Evolutionary conservation across 2,113 vertebrate genomes (phyloP).

Genomic region (Pluvianellus socialis): DNA sequence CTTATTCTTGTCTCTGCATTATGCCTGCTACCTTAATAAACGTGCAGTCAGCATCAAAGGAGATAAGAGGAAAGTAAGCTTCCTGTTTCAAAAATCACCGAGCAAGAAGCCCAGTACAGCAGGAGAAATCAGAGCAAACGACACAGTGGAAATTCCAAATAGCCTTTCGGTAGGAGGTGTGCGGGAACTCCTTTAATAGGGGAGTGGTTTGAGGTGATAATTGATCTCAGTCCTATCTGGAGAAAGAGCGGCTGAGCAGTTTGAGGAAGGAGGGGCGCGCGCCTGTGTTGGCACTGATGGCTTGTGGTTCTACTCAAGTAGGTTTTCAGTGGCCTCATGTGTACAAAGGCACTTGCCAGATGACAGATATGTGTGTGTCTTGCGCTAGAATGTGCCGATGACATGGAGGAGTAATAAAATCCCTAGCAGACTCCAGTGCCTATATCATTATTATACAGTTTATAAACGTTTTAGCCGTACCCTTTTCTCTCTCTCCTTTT

Average conservation of each 20-base stretch:
- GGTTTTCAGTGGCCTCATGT: background rate
- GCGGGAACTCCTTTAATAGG: background rate
- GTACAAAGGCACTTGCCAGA: background rate
- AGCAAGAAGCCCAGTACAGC: background rate
- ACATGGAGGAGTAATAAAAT: background rate
- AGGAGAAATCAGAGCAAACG: background rate
- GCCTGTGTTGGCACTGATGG: rapidly evolving
- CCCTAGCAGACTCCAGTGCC: background rate
- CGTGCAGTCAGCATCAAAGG: background rate
- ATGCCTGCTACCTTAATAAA: background rate
- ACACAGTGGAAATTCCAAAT: background rate
- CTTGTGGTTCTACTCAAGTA: background rate
- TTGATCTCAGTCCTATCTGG: background rate
- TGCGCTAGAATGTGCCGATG: background rate
- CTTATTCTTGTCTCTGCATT: background rate
- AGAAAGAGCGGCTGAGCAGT: background rate
- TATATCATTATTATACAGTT: rapidly evolving
- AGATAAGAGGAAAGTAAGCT: background rate
- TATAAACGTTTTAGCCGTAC: background rate
- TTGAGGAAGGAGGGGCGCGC: background rate
- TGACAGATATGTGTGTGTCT: background rate
- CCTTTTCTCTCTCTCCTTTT: background rate
- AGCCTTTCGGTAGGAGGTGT: background rate
- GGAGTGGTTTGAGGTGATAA: background rate
- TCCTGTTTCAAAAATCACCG: background rate